Evolutionary conservation across 2,888 invertebrate genomes (phyloP), one percentile per base, ranked within the genome.

Genomic region (Ochropleura plecta): DNA sequence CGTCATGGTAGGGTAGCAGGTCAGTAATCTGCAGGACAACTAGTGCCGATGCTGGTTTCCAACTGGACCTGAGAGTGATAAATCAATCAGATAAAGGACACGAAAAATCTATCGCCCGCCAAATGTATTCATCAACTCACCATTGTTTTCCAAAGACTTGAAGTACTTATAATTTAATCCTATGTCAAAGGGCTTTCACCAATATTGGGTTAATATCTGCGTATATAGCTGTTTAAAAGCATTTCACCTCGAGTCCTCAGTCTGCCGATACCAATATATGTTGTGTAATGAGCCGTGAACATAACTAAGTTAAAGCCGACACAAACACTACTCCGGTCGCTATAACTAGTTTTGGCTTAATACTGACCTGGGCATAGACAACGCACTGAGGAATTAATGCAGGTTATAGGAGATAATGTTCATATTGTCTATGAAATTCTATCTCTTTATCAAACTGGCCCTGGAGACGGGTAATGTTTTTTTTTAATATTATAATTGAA

Each of bases 251-350:
- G 3, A n/a, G 7, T 10, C 7, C 49, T 46, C 48, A 63, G 46
- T 44, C 64, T 59, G 44, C 64, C 16, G 55, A 60, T 44, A 1
- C 51, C 20, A 14, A 40, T 65, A 48, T 78, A 59, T 30, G 30
- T 30, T 30, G 30, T 30, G 30, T 30, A 79, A 69, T 68, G 42
- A 70, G 5, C 40, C 30, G n/a, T 59, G 83, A 53, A 59, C 63
- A 55, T 83, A 79, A 83, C 79, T 18, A 40, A 78, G 71, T 79
- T 79, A 70, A 5, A 30, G 6, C 49, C 6, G 40, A 62, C 40
- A 55, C 59, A 82, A 59, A 65, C 83, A 64, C 49, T 10, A 59
- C 70, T 53, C 79, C 4, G 48, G 42, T 63, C 53, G 62, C 63
- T 57, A 42, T 48, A 78, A 44, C 57, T 64, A 53, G 63, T 69